These are phyloP conservation scores for Teleopsis dalmanni DNA, from an alignment of 1,140 invertebrate genomes.

Conservation along the genomic window DNA sequence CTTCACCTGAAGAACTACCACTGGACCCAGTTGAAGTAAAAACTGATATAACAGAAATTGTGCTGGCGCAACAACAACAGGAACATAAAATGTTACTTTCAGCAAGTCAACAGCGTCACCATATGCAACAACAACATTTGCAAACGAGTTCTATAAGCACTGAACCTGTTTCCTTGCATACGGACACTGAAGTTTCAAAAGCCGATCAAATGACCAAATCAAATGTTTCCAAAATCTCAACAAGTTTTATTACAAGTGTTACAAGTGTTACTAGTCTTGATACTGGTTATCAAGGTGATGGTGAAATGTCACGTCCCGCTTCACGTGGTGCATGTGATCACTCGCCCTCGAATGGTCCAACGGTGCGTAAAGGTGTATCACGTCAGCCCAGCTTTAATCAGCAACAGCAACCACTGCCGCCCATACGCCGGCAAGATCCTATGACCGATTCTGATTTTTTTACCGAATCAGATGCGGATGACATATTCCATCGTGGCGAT, in stretches of 20 bases:
- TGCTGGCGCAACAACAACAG: slow-evolving; percentile 21
- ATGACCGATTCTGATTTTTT: slow-evolving; percentile 87
- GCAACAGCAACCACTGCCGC: slow-evolving; percentile 15
- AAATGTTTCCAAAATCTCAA: slow-evolving; percentile 50
- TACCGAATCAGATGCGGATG: slow-evolving; percentile 78
- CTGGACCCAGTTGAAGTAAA: slow-evolving; percentile 58
- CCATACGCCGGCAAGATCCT: slow-evolving; percentile 58
- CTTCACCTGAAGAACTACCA: slow-evolving; percentile 72
- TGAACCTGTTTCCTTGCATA: slow-evolving; percentile 17
- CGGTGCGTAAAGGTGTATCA: slow-evolving; percentile 22
- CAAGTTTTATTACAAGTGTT: slow-evolving; percentile 71
- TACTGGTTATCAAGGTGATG: slow-evolving; percentile 78
- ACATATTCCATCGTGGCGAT: slow-evolving; percentile 64
- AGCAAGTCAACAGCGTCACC: slow-evolving; percentile 15
- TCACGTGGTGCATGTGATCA: slow-evolving; percentile 66
- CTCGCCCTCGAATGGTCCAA: slow-evolving; percentile 47
- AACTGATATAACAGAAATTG: slow-evolving; percentile 45
- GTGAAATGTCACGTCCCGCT: slow-evolving; percentile 71
- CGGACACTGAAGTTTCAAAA: slow-evolving; percentile 48
- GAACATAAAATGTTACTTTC: slow-evolving; percentile 17
- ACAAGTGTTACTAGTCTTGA: slow-evolving; percentile 80
- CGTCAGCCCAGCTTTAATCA: slow-evolving; percentile 39
- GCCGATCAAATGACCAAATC: slow-evolving; percentile 53
- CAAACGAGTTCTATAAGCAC: slow-evolving; percentile 27
- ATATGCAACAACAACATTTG: slow-evolving; percentile 7